Percentiles rank a stretch among this genome's conserved stretches.
phyloP scores from a whole-genome alignment of 1,140 invertebrate species.

The Pseudoatta argentina region DNA sequence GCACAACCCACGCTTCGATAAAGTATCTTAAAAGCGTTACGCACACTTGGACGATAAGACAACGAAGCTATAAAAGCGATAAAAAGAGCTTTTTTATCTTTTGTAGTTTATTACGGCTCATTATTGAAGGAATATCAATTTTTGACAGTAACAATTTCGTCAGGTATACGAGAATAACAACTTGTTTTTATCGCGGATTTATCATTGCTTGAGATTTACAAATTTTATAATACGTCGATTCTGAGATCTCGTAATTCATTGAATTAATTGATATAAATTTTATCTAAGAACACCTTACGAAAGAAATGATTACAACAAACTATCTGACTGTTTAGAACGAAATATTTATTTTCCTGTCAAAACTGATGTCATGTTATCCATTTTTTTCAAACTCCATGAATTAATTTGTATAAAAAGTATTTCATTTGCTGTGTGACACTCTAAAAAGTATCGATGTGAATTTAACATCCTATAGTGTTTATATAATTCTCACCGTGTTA shows the following conservation, averaged over 20 bases:
- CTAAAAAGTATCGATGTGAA: no score
- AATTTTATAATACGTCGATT: neutral
- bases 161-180: neutral
- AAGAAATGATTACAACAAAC: neutral
- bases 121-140: neutral
- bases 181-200: neutral
- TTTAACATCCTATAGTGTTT: no score
- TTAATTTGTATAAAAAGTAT: neutral
- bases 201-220: neutral
- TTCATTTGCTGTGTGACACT: no score
- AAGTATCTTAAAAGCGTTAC: conserved; percentile 12
- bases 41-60: neutral
- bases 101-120: neutral
- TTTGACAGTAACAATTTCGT: neutral
- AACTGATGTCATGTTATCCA: neutral
- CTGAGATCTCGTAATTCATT: neutral
- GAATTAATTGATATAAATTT: neutral
- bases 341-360: neutral
- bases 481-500: no score
- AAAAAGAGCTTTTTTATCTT: conserved; percentile 9
- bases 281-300: neutral
- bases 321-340: neutral
- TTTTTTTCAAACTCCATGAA: no score
- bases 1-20: conserved; percentile 1
- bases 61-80: neutral